Percentiles rank a stretch among this genome's conserved stretches.
Conservation (phyloP, 2,888 invertebrate genomes). For the Caenorhabditis macrosperma region DNA sequence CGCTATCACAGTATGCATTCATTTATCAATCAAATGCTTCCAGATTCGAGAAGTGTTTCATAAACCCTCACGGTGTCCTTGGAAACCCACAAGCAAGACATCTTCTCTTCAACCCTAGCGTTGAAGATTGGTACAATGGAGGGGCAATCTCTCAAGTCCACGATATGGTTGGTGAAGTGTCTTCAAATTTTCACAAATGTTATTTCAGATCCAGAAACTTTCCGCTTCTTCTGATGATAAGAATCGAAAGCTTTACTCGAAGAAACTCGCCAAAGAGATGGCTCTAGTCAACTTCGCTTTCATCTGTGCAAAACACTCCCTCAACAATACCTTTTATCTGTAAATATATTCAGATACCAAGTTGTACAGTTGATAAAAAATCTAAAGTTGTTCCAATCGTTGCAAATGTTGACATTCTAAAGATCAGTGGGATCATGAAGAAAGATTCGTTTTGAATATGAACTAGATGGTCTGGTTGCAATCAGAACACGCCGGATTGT, state of each 20-base stretch:
- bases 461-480: too few species aligned
- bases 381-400: too few species aligned
- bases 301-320: constrained; percentile 49
- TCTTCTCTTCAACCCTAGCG: constrained; percentile 79
- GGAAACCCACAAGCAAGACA: constrained; percentile 74
- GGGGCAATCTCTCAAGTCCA: constrained; percentile 70
- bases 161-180: constrained; percentile 64
- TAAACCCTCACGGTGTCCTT: constrained; percentile 80
- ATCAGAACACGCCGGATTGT: too few species aligned
- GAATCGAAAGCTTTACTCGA: constrained; percentile 4
- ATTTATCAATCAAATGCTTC: not conserved
- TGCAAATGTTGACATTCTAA: too few species aligned
- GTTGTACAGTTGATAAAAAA: too few species aligned
- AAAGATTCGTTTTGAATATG: too few species aligned
- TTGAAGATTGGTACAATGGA: constrained; percentile 68
- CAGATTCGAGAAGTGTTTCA: constrained; percentile 81
- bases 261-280: constrained; percentile 31
- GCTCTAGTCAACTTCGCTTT: constrained; percentile 34
- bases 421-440: too few species aligned
- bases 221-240: constrained; percentile 14
- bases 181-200: not conserved
- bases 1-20: not conserved
- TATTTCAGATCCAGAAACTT: constrained; percentile 25
- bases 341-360: not conserved
- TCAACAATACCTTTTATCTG: constrained; percentile 12